Evolutionary conservation across 2,113 vertebrate genomes (phyloP), one percentile per base, ranked within the genome.

Genomic region (Mesembrinibis cayennensis): DNA sequence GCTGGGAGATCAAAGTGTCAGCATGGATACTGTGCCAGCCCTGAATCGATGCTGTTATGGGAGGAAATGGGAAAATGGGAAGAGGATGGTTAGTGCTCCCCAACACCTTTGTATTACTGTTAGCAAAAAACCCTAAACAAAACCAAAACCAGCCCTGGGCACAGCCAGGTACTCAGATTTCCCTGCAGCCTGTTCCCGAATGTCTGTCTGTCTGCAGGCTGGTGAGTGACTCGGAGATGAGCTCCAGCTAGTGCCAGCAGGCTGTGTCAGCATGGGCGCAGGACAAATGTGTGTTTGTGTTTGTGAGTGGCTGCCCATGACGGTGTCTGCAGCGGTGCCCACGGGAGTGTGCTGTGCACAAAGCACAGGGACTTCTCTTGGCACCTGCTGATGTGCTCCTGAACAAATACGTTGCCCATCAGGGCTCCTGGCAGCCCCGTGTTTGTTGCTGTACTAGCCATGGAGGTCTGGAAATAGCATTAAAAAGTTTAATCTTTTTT

Each of bases 311-410:
- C 26, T 63, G 49, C 36, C 27, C 40, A 58, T 22, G 65, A 61
- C 34, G 16, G 52, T 5, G 20, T 10, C 63, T 87, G 45, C 0
- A 2, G 2, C 16, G 63, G 15, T 44, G 22, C n/a, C n/a, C 11
- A 3, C 0, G 0, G 53, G 6, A n/a, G 15, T 0, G 2, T 0
- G 3, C 32, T n/a, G 40, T 20, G 59, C 47, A 20, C 0, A 0
- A 38, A n/a, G 40, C 59, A 4, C 4, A 1, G 66, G 32, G 36
- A 7, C 27, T n/a, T n/a, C 18, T n/a, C 36, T 45, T 50, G 66
- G 40, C 2, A 2, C 47, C 27, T 62, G 53, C 47, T 29, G 29
- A 15, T 17, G 36, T 15, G 53, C 59, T 73, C 21, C 42, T 44
- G n/a, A 36, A 34, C 40, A 10, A n/a, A 4, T 27, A 16, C 1